Base-by-base conservation (phyloP, 2,797 vertebrate species). In the Schizothorax lantsangensis region DNA sequence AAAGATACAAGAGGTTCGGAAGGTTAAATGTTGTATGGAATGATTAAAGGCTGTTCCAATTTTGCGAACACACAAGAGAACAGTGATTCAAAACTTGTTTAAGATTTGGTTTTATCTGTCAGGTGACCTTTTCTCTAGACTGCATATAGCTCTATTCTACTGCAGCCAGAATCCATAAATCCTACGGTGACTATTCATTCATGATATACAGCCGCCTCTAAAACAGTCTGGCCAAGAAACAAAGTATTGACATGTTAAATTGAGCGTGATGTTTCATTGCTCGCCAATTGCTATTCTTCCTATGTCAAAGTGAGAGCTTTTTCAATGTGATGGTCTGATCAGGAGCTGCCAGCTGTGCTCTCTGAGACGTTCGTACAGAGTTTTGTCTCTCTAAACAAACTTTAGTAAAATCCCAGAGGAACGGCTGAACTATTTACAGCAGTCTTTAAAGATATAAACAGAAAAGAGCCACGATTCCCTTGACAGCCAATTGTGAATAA, bases 401-500 rank as follows among this genome's bases (percentile, higher is more conserved):
- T 69, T 87, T 17, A 85, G 87, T 88, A 89, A 86, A 69, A 49
- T 92, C 90, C 86, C 80, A 59, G 21, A 86, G 88, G 89, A 88
- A 68, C 1, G 45, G 52, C 68, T 81, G 81, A 86, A 92, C 91
- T 93, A 92, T 94, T 94, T 93, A 91, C 92, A 92, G 88, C 52
- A 15, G 88, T 87, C 88, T 91, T 89, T 89, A 88, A 93, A 93
- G 88, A 92, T 79, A 88, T 81, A 88, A 82, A 90, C 90, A 91
- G 87, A 92, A 75, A 83, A 91, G 88, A 91, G 91, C 86, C 86
- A 88, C 80, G 91, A 85, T 84, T 94, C 91, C 89, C 92, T 84
- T 91, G 92, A 93, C 90, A 92, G 91, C 82, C 88, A 89, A 89
- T 90, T 91, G 92, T 92, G 94, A 93, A 94, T 93, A 94, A 91